A percentile compares a stretch with the other conserved stretches of the same genome.
Evolutionary conservation across 2,888 invertebrate species (phyloP).

Genomic region (Nemapogon koenigi): DNA sequence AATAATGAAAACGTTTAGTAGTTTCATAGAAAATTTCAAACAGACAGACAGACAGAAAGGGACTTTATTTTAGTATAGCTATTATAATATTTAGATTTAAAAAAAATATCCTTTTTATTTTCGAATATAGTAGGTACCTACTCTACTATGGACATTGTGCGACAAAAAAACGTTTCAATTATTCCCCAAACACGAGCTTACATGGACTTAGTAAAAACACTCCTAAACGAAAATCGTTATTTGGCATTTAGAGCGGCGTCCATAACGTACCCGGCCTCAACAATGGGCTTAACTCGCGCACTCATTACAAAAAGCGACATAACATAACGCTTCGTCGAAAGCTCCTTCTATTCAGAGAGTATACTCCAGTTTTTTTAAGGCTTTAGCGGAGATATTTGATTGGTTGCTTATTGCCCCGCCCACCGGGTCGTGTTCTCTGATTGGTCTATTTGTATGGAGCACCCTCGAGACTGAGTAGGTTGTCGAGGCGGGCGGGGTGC

Average conservation of each 20-base stretch:
- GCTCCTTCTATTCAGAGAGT: conserved; percentile 60
- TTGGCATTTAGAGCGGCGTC: conserved; percentile 57
- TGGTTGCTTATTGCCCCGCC: conserved; percentile 48
- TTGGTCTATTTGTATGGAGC: conserved; percentile 51
- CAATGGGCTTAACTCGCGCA: conserved; percentile 63
- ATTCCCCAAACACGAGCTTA: conserved; percentile 31
- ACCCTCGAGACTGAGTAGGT: conserved; percentile 62
- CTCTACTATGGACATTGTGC: too few relatives aligned
- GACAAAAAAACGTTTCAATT: conserved; percentile 15
- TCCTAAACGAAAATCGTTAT: conserved; percentile 63
- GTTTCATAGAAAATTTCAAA: too few relatives aligned
- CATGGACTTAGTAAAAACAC: conserved; percentile 59
- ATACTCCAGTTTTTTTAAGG: conserved; percentile 61
- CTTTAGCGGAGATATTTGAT: conserved; percentile 31
- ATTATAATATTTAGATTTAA: too few relatives aligned
- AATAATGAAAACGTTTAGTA: too few relatives aligned
- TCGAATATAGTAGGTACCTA: too few relatives aligned
- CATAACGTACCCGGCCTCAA: conserved; percentile 59
- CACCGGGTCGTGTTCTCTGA: conserved; percentile 30
- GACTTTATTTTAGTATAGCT: too few relatives aligned
- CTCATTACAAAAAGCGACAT: conserved; percentile 65
- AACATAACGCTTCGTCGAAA: conserved; percentile 61
- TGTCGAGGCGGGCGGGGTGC: conserved; percentile 62
- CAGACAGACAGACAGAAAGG: too few relatives aligned
- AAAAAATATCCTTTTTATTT: too few relatives aligned